Percentiles rank a stretch among this genome's conserved stretches.
Evolutionary conservation across 1,140 invertebrate species (phyloP).

Genomic region (Drosophila tropicalis): DNA sequence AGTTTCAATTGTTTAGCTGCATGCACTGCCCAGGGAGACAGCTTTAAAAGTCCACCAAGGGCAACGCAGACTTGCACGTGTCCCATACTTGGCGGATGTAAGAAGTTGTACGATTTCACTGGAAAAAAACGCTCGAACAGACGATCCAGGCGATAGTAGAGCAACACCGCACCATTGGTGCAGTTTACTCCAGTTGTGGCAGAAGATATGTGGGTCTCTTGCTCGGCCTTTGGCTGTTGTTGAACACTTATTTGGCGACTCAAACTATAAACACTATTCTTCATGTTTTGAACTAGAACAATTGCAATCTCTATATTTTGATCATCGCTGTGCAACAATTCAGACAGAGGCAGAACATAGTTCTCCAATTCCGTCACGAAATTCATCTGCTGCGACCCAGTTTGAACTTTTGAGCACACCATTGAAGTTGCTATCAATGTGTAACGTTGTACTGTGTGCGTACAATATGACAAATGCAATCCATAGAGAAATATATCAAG

Average conservation of each 20-base stretch:
- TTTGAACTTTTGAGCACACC: conserved; percentile 48
- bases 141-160: conserved; percentile 43
- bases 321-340: not conserved
- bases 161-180: conserved; percentile 19
- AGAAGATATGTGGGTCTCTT: not conserved
- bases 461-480: conserved; percentile 8
- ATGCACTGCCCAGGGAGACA: conserved; percentile 34
- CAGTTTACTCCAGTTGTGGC: not conserved
- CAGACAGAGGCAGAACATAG: conserved; percentile 1
- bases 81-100: conserved; percentile 22
- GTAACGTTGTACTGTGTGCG: conserved; percentile 41
- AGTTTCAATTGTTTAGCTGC: conserved; percentile 37
- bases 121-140: conserved; percentile 54
- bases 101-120: conserved; percentile 41
- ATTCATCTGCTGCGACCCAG: not conserved
- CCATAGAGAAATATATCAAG: conserved; percentile 44
- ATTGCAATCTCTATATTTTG: not conserved
- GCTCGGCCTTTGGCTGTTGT: not conserved
- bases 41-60: conserved; percentile 57
- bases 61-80: conserved; percentile 61
- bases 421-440: conserved; percentile 41
- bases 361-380: conserved; percentile 42
- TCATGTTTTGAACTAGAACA: not conserved
- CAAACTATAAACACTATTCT: conserved; percentile 7
- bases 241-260: conserved; percentile 23